Evolutionary conservation across 2,113 vertebrate genomes (phyloP), one percentile per base, ranked within the genome.

Genomic region (Cepphus grylle): DNA sequence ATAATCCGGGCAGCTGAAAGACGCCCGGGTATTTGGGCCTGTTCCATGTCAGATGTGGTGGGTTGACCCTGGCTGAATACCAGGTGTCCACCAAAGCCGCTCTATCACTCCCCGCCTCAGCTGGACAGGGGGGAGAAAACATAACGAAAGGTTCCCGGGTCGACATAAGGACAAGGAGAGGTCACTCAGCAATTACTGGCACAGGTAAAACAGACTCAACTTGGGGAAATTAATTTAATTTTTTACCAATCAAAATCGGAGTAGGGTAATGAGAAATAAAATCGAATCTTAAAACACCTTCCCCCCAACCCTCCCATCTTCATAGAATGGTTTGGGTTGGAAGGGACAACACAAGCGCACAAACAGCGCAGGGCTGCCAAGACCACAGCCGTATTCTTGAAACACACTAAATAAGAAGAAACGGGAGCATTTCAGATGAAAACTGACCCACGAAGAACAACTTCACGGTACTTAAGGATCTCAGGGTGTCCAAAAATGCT

Each of bases 381-480:
- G 49, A 43, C 45, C 15, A 4, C 63, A 79, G 30, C 43, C 0
- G 0, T 29, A 5, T 19, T n/a, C 70, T 21, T 18, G 30, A 43
- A 52, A 55, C n/a, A 34, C 0, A 2, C 25, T 32, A 34, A 62
- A 25, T 13, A 67, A 42, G 15, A 47, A 27, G 6, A 77, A 42
- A 21, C 8, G 0, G 22, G 42, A 61, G 20, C 0, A 2, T 53
- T 93, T 70, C 0, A 0, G 56, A 12, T 40, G 38, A 55, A 79
- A 86, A 71, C 6, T 17, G 27, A 67, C 34, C 16, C 21, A 36
- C 42, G 8, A 15, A 26, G 40, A 89, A 21, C 10, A 69, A 30
- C 22, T 43, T 17, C 0, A 1, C 5, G 6, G 36, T 21, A 32
- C 42, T 38, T 32, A 22, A 26, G 23, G 26, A 32, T 47, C 43